Evolutionary conservation across 2,113 vertebrate genomes (phyloP).

Genomic region (Phrynocephalus versicolor): DNA sequence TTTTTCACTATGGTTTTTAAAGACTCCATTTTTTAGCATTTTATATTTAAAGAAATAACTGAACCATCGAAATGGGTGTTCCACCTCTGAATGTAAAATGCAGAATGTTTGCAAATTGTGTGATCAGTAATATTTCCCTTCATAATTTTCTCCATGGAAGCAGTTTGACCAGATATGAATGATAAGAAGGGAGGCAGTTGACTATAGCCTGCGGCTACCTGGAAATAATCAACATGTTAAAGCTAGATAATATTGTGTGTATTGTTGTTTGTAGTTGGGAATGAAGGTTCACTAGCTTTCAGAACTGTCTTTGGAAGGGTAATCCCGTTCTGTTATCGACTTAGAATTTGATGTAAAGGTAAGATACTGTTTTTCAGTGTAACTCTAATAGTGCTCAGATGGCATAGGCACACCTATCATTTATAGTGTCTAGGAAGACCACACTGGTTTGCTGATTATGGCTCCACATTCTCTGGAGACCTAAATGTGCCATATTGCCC

Average conservation of each 20-base stretch:
- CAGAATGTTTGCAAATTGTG: constrained; percentile 10
- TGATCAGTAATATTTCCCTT: not conserved
- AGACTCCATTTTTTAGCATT: not conserved
- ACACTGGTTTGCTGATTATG: constrained; percentile 37
- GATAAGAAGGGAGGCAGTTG: not conserved
- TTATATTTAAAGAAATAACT: constrained; percentile 11
- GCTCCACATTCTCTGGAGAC: constrained; percentile 53
- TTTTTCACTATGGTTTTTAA: constrained; percentile 7
- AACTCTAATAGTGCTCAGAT: constrained; percentile 33
- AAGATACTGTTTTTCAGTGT: constrained; percentile 27
- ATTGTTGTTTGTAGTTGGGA: constrained; percentile 14
- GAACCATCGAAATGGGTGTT: constrained; percentile 14
- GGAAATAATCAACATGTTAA: constrained; percentile 27
- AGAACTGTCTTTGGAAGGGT: constrained; percentile 25
- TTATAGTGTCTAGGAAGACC: constrained; percentile 35
- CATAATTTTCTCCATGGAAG: not conserved
- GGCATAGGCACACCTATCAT: constrained; percentile 46
- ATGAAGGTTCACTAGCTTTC: not conserved
- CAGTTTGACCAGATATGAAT: constrained; percentile 8
- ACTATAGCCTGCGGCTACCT: not conserved
- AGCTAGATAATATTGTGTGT: constrained; percentile 1
- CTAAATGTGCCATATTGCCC: constrained; percentile 40
- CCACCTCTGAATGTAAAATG: not conserved
- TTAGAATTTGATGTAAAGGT: constrained; percentile 6
- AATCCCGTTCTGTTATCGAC: constrained; percentile 25